Evolutionary conservation across 2,113 vertebrate genomes (phyloP), one percentile per base, ranked within the genome.

Genomic region (Poecile atricapillus): DNA sequence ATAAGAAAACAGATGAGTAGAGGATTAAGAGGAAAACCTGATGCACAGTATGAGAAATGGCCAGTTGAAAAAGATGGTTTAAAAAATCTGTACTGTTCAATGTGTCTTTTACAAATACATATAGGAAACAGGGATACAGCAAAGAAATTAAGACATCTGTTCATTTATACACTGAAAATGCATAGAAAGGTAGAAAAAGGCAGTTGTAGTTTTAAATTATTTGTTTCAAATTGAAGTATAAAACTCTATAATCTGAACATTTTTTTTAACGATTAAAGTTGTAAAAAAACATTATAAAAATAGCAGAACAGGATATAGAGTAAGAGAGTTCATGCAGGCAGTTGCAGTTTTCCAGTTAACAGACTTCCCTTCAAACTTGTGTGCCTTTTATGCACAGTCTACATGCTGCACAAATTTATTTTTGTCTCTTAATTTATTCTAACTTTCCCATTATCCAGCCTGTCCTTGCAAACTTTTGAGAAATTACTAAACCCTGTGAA

Each of bases 401-500:
- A 9, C 4, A 18, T 63, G 33, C 79, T 73, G 35, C 41, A 76
- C 55, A 59, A 84, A 84, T 55, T 80, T n/a, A 30, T 41, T 80
- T 90, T 83, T 50, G 8, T 60, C 37, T 75, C 28, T 59, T 76
- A 70, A 67, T 74, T 94, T 87, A 84, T 91, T 95, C n/a, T 82
- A 56, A 56, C 69, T 44, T 94, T 91, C 52, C 44, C 16, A 60
- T 87, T 80, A 58, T 78, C 60, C 31, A 44, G 13, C 33, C 56
- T 95, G 69, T 75, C 83, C 62, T 90, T 93, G 65, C 16, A 94
- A 8, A 25, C 35, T 89, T 91, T 43, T 76, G 86, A 91, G 80
- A 81, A 88, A 89, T 78, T 60, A 15, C 37, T 47, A 59, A 95
- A 44, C 27, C 22, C 27, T 30, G 9, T 63, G 83, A 92, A 87